Evolutionary conservation across 2,797 vertebrate genomes (phyloP).

Genomic region (Peromyscus melanophrys): DNA sequence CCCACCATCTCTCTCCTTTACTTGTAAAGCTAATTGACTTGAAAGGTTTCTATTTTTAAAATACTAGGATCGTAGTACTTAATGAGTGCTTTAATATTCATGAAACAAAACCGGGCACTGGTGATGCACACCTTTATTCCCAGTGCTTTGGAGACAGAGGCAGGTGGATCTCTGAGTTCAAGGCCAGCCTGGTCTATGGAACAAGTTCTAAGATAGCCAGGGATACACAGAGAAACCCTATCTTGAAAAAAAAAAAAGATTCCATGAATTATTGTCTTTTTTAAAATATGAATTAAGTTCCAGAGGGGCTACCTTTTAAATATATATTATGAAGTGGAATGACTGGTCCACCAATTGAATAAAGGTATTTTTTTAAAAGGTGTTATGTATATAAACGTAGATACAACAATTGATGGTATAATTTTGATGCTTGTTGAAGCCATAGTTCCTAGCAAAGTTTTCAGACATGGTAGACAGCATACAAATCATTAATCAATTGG

Average conservation of each 20-base stretch:
- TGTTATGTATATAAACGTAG: not conserved
- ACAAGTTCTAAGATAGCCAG: not conserved
- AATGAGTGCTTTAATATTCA: not conserved
- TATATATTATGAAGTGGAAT: not conserved
- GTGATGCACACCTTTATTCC: not conserved
- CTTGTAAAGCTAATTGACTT: slow-evolving; percentile 30
- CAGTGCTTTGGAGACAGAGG: not conserved
- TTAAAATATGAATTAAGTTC: slow-evolving; percentile 44
- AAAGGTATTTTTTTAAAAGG: not conserved
- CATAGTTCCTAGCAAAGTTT: slow-evolving; percentile 34
- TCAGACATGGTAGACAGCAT: not conserved
- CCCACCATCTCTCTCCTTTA: not conserved
- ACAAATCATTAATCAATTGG: not conserved
- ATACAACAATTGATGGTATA: not conserved
- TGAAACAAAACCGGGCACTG: not conserved
- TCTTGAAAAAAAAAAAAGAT: not conserved
- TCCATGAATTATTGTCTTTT: slow-evolving; percentile 21
- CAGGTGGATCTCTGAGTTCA: no score
- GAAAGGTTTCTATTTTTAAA: slow-evolving; percentile 61
- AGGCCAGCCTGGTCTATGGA: not conserved
- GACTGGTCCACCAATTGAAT: not conserved
- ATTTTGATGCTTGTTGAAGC: not conserved
- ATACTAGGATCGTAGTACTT: not conserved
- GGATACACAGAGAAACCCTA: not conserved
- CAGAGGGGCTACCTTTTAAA: not conserved